Percentiles rank a stretch among this genome's conserved stretches.
phyloP scores from a whole-genome alignment of 2,888 invertebrate species.

The Phania funesta region DNA sequence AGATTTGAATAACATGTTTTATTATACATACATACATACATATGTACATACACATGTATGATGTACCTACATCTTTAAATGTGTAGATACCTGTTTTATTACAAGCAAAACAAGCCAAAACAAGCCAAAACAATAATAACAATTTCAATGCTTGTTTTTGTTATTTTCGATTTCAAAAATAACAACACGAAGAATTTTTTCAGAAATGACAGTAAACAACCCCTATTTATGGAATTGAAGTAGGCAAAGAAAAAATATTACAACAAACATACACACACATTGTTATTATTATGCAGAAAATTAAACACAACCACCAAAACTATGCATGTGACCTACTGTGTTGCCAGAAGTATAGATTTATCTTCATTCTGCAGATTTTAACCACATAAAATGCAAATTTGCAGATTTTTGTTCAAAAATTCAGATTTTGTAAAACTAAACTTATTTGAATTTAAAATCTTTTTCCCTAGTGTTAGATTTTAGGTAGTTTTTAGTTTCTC shows the following conservation, averaged over 20 bases:
- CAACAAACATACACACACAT: neutral
- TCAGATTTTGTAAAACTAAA: no score
- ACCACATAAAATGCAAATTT: no score
- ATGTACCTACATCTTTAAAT: neutral
- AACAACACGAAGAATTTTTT: conserved; percentile 2
- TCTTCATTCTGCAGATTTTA: no score
- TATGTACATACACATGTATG: no score
- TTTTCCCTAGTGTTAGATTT: no score
- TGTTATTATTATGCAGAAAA: neutral
- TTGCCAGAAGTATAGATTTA: no score
- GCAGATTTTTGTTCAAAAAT: no score
- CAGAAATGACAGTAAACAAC: conserved; percentile 32
- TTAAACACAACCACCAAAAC: no score
- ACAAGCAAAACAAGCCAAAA: neutral
- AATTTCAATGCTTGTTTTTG: conserved; percentile 10
- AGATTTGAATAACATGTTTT: no score
- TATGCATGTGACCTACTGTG: no score
- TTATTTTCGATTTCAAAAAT: conserved; percentile 16
- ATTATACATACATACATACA: neutral
- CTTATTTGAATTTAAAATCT: no score
- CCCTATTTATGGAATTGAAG: conserved; percentile 57
- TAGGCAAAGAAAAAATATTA: conserved; percentile 7
- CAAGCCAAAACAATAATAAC: neutral
- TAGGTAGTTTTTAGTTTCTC: no score
- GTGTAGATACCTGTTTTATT: neutral